Conservation (phyloP, 92 coral and sea anemone genomes). For the Paramuricea clavata region DNA sequence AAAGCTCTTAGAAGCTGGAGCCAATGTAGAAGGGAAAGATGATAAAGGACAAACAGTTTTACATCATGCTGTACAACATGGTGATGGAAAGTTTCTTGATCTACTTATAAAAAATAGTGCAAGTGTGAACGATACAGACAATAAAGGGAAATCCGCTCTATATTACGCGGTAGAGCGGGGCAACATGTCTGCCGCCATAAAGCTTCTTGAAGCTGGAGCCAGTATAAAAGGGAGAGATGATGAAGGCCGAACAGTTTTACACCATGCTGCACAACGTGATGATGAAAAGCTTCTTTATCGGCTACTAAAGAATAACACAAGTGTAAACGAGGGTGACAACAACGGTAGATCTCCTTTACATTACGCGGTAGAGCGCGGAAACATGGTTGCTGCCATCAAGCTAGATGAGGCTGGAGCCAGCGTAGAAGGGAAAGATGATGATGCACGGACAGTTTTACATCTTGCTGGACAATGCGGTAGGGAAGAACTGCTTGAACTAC, state of each 20-base stretch:
- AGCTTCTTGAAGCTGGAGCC: neutral
- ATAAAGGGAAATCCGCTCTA: neutral
- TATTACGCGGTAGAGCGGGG: neutral
- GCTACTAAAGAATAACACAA: neutral
- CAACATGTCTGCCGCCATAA: neutral
- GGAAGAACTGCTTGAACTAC: neutral
- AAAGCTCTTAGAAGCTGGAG: too few relatives aligned
- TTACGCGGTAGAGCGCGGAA: neutral
- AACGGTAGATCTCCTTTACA: neutral
- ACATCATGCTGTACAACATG: neutral
- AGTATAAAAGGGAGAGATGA: neutral
- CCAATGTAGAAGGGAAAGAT: neutral
- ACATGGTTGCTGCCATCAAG: neutral
- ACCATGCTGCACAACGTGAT: neutral
- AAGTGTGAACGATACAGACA: neutral
- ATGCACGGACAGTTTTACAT: neutral
- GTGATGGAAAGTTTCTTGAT: neutral
- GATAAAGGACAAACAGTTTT: neutral
- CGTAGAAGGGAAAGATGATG: neutral
- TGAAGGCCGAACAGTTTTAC: neutral
- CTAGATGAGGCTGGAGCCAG: neutral
- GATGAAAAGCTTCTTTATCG: neutral
- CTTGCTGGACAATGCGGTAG: neutral
- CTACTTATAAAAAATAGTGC: neutral
- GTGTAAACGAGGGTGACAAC: neutral